A percentile compares a stretch with the other conserved stretches of the same genome.
Evolutionary conservation across 23 tunicate genomes (phyloP).

Genomic region (Botrylloides violaceus): DNA sequence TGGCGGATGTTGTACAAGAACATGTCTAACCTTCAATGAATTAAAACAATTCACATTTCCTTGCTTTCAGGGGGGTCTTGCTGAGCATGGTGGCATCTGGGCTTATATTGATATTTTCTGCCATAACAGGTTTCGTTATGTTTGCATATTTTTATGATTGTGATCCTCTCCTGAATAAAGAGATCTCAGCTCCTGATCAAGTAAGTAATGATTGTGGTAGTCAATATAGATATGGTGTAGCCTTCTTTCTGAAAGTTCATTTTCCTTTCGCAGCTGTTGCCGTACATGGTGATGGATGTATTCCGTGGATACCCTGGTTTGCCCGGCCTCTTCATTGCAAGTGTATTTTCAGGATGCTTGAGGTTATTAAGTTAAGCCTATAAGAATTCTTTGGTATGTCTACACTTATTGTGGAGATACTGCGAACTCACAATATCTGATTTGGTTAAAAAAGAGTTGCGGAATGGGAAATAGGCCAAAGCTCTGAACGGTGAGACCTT

Average conservation of each 20-base stretch:
- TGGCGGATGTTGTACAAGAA: too few relatives aligned
- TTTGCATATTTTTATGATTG: constrained; percentile 50
- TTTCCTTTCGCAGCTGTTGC: constrained; percentile 40
- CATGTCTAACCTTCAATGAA: too few relatives aligned
- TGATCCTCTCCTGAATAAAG: constrained; percentile 38
- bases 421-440: too few relatives aligned
- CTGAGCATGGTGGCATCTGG: constrained; percentile 19
- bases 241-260: neutral
- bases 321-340: constrained; percentile 64
- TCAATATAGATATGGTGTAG: neutral
- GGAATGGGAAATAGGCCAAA: too few relatives aligned
- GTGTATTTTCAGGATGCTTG: constrained; percentile 71
- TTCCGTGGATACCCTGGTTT: constrained; percentile 60
- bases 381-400: too few relatives aligned
- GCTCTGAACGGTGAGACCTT: too few relatives aligned
- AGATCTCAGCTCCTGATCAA: constrained; percentile 34
- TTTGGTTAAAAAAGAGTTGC: too few relatives aligned
- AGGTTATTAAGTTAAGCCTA: constrained; percentile 27
- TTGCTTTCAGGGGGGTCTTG: constrained; percentile 4
- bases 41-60: too few relatives aligned
- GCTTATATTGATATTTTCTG: constrained; percentile 8
- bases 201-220: neutral
- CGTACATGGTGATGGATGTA: constrained; percentile 49
- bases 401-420: too few relatives aligned
- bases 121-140: constrained; percentile 35